Evolutionary conservation across 1,140 invertebrate genomes (phyloP), one percentile per base, ranked within the genome.

Genomic region (Myzus persicae): DNA sequence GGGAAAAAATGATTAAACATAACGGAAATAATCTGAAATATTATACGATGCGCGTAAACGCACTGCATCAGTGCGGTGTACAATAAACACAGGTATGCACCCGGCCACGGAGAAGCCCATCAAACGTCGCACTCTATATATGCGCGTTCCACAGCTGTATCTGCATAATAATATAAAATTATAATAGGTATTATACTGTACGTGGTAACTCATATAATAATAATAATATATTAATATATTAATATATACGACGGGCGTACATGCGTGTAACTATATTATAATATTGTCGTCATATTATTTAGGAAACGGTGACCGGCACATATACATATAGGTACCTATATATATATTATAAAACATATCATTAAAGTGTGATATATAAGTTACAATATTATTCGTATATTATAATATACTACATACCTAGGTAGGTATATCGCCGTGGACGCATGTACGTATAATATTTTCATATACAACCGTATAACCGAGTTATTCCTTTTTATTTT

Each of bases 121-220:
- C 59, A 76, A 76, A 76, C 24, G 59, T n/a, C 59, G 1, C 59
- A 36, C 59, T 18, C 11, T n/a, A n/a, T 18, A 22, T 51, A 46
- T 36, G 36, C 59, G 59, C 31, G 59, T 76, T 76, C 59, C 31
- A 76, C 14, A 76, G n/a, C n/a, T n/a, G n/a, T 76, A 76, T 76
- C 59, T 76, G 59, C 59, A 76, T 76, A 76, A 76, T 36, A 76
- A 76, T 76, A 76, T n/a, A 76, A 76, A 76, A 76, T 76, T 76
- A n/a, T 76, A 76, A n/a, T 76, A n/a, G n/a, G n/a, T n/a, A 76
- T 76, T n/a, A n/a, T 76, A 76, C 59, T 18, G 59, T n/a, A n/a
- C 0, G 11, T 18, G n/a, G n/a, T 76, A 76, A 67, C 59, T 76
- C n/a, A n/a, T 76, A 67, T n/a, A 76, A 67, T 67, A 67, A 67